Evolutionary conservation across 2,113 vertebrate species (phyloP), one percentile per base, ranked within the genome.

Genomic region (Coregonus clupeaformis): DNA sequence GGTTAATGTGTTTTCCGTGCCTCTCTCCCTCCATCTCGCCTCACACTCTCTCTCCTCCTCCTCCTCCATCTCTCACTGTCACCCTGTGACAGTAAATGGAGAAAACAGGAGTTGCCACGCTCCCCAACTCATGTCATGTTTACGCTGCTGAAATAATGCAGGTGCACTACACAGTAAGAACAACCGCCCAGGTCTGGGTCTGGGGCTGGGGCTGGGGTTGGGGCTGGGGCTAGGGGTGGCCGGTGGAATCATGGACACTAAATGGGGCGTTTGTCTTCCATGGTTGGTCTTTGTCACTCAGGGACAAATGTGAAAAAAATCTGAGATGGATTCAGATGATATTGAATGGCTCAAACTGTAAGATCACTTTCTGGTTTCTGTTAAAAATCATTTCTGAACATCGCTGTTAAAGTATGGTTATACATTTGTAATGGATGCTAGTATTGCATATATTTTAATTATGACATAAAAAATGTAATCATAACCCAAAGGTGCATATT

Each of bases 21-120:
- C 22, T 62, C 22, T 25, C 22, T 62, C 60, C 80, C 83, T 79
- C 73, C 57, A 74, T 79, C 77, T 72, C 63, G 68, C 60, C 22
- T 69, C 68, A 76, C 63, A 7, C 67, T 77, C 71, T 57, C 77
- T 73, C 59, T 67, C 71, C 63, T 49, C 45, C 57, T 68, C 64
- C 22, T 29, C 5, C 76, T 55, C 68, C 18, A 6, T 73, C 72
- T 81, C 74, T 57, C 49, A 27, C 63, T 68, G 11, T 63, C 79
- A 63, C 25, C 69, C 67, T 6, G 80, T 30, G 49, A 80, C 60
- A 69, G 62, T 42, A 49, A 78, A 69, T 27, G 64, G 74, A 77
- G 78, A 86, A 86, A 86, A 83, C 83, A 76, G n/a, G 16, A 71
- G 62, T 75, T 78, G 80, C 84, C 79, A 81, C 45, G 69, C 68